These are phyloP conservation scores for Monopterus albus DNA, from an alignment of 2,113 vertebrate genomes.

Conservation along the genomic window DNA sequence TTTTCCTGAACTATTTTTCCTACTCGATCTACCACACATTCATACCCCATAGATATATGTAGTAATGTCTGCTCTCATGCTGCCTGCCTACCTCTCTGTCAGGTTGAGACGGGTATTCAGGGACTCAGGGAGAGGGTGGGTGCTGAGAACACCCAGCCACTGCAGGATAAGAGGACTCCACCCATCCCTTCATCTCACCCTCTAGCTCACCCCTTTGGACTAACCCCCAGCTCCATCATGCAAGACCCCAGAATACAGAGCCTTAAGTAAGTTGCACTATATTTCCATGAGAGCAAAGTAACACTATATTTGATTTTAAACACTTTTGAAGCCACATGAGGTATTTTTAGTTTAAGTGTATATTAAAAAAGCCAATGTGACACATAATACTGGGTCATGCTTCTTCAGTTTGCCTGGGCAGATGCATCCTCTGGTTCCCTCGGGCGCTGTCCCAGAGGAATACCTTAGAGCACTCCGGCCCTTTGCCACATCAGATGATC, in stretches of 20 bases:
- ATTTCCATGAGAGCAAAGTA: neutral
- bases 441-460: conserved; percentile 89
- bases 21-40: conserved; percentile 7
- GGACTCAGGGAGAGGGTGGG: conserved; percentile 57
- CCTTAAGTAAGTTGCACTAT: conserved; percentile 84
- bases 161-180: conserved; percentile 72
- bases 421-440: conserved; percentile 90
- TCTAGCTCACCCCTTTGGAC: conserved; percentile 71
- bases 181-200: conserved; percentile 60
- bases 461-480: conserved; percentile 93
- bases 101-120: conserved; percentile 64
- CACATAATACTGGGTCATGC: neutral
- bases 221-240: conserved; percentile 78
- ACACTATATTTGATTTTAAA: neutral
- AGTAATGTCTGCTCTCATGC: conserved; percentile 12
- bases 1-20: conserved; percentile 26
- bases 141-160: conserved; percentile 58
- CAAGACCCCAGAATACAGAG: conserved; percentile 92
- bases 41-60: neutral
- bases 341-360: neutral
- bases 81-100: conserved; percentile 29
- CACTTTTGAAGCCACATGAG: neutral
- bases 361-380: neutral
- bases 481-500: conserved; percentile 90
- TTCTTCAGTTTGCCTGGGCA: conserved; percentile 88